A percentile compares a stretch with the other conserved stretches of the same genome.
Conservation (phyloP, 1,140 invertebrate genomes). For the Agrypnia vestita region DNA sequence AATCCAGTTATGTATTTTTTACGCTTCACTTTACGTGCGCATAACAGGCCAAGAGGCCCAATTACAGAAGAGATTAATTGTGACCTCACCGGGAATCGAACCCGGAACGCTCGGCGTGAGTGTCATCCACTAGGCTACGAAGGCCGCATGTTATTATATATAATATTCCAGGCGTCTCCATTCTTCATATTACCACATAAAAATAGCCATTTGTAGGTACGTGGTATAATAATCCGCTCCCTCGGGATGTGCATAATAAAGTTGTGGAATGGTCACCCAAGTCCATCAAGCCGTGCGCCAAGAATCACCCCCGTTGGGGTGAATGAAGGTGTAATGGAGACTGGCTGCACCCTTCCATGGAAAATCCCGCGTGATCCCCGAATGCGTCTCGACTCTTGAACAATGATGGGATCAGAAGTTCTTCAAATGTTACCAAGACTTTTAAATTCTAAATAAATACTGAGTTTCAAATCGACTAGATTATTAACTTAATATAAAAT, state of each 20-base stretch:
- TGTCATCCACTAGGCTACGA: too few relatives aligned
- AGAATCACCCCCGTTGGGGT: slow-evolving; percentile 1
- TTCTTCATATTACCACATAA: background rate
- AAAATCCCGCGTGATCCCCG: slow-evolving; percentile 13
- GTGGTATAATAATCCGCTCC: slow-evolving; percentile 9
- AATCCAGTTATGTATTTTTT: too few relatives aligned
- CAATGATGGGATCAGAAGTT: background rate
- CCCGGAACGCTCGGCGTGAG: too few relatives aligned
- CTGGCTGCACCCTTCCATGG: background rate
- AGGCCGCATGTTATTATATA: too few relatives aligned
- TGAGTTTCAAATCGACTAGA: too few relatives aligned
- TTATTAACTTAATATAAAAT: too few relatives aligned
- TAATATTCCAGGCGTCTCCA: background rate
- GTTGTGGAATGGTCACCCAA: slow-evolving; percentile 40
- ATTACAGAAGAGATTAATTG: too few relatives aligned
- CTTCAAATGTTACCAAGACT: background rate
- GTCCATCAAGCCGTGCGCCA: slow-evolving; percentile 36
- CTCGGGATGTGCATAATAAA: slow-evolving; percentile 30
- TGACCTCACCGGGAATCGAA: too few relatives aligned
- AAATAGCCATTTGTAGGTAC: background rate
- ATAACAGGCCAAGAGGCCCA: too few relatives aligned
- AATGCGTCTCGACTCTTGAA: background rate
- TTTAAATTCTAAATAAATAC: too few relatives aligned
- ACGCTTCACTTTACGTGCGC: too few relatives aligned
- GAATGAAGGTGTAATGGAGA: slow-evolving; percentile 9